These are phyloP conservation scores for Leucophenga varia DNA, from an alignment of 1,140 invertebrate species.

Conservation along the genomic window DNA sequence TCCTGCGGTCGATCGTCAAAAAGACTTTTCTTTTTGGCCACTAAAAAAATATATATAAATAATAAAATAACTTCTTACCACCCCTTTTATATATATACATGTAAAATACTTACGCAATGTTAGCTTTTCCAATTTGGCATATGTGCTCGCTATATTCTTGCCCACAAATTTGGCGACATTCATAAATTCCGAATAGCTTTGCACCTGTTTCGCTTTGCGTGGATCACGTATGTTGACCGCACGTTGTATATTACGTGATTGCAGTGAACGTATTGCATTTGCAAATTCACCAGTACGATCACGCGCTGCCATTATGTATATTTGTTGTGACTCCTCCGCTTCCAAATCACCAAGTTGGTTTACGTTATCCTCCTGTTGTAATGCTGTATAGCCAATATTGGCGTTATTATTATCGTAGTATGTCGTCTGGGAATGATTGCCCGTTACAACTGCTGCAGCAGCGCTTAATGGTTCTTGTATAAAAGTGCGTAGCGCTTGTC, in stretches of 20 bases:
- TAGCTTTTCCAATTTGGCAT: conserved; percentile 92
- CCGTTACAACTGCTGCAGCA: conserved; percentile 13
- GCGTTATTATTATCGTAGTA: conserved; percentile 20
- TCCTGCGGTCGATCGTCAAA: conserved; percentile 93
- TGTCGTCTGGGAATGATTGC: conserved; percentile 7
- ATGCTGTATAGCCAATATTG: conserved; percentile 11
- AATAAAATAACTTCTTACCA: no score
- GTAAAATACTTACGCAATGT: conserved; percentile 81
- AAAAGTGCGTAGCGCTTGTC: conserved; percentile 19
- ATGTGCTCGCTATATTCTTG: conserved; percentile 90
- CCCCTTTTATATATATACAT: no score
- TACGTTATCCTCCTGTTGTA: neutral
- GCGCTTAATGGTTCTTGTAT: conserved; percentile 18
- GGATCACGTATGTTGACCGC: conserved; percentile 66
- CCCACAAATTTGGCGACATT: conserved; percentile 89
- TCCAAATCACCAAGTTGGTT: conserved; percentile 17
- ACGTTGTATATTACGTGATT: conserved; percentile 69
- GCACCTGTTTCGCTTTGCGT: conserved; percentile 69
- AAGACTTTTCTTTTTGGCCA: conserved; percentile 93
- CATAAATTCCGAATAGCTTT: conserved; percentile 90
- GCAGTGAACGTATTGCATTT: conserved; percentile 85
- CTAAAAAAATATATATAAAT: no score
- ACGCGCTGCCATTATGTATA: conserved; percentile 76
- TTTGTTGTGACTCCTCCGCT: no score
- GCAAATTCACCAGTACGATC: conserved; percentile 91